Percentiles rank a stretch among this genome's conserved stretches.
Evolutionary conservation across 1,140 invertebrate genomes (phyloP).

Genomic region (Drosophila trapezifrons): DNA sequence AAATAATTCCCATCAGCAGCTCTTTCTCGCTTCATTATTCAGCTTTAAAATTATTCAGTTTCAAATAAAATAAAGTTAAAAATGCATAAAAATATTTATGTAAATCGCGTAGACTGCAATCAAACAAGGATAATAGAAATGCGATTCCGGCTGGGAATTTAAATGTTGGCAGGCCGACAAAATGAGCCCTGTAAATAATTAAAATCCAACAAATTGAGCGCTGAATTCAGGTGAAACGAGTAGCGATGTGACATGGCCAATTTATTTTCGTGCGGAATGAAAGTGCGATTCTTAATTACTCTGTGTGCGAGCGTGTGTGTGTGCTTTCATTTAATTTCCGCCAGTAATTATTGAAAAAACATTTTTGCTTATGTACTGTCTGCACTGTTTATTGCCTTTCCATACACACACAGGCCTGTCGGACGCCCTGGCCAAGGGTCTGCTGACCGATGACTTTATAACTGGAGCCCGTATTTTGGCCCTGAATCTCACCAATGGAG

Average conservation of each 20-base stretch:
- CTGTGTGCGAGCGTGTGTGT: neutral
- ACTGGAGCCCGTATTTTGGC: conserved; percentile 86
- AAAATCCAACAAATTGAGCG: conserved; percentile 23
- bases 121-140: conserved; percentile 20
- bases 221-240: conserved; percentile 23
- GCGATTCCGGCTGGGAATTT: neutral
- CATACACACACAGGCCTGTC: conserved; percentile 84
- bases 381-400: conserved; percentile 3
- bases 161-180: conserved; percentile 11
- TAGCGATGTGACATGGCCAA: conserved; percentile 34
- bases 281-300: conserved; percentile 36
- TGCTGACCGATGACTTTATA: conserved; percentile 86
- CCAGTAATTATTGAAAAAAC: conserved; percentile 33
- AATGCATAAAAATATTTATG: conserved; percentile 17
- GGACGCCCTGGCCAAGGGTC: conserved; percentile 86
- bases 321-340: conserved; percentile 41
- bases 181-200: conserved; percentile 33
- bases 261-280: conserved; percentile 20
- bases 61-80: neutral
- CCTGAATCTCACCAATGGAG: conserved; percentile 87
- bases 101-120: conserved; percentile 8
- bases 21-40: neutral
- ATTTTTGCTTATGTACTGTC: conserved; percentile 11
- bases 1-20: neutral
- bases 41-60: too few relatives aligned